Base-by-base conservation (phyloP, 53 echinoderm and acorn worm genomes). In the Astropecten irregularis region DNA sequence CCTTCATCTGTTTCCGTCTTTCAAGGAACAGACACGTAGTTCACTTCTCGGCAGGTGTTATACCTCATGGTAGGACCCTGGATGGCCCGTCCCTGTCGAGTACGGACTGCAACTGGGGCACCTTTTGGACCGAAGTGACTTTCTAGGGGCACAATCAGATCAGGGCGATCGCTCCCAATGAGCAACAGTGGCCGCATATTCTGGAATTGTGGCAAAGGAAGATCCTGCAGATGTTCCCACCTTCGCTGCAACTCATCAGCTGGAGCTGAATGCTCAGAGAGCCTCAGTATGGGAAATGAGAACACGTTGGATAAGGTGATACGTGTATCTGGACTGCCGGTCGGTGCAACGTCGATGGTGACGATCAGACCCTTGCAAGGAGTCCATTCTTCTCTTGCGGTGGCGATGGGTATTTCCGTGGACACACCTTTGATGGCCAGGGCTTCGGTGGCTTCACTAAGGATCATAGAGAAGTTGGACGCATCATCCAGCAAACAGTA, bases 391-490 rank as follows among this genome's bases (percentile, higher is more conserved):
- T 65, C 65, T 18, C 65, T 35, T 27, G 65, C 65, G 1, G 65
- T 65, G 21, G 65, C 65, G 37, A 65, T 65, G 0, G 65, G 65
- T 3, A 35, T 65, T 21, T 65, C 7, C 7, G 21, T 38, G 65
- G 18, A n/a, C 37, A 1, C 37, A 35, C 65, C 65, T 21, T 65
- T 38, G 36, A 65, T 18, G 19, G 36, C 36, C 15, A 65, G 65
- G 4, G 65, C 65, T 38, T 65, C 65, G 36, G 65, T 18, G 42
- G n/a, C n/a, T n/a, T n/a, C n/a, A n/a, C n/a, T n/a, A n/a, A n/a
- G n/a, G n/a, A n/a, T n/a, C n/a, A n/a, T n/a, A n/a, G n/a, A n/a
- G n/a, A n/a, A n/a, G n/a, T n/a, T n/a, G n/a, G n/a, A n/a, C n/a
- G n/a, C n/a, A n/a, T n/a, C n/a, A n/a, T n/a, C n/a, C n/a, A n/a